phyloP scores from a whole-genome alignment of 2,797 vertebrate genomes.

The Eulemur mongoz region DNA sequence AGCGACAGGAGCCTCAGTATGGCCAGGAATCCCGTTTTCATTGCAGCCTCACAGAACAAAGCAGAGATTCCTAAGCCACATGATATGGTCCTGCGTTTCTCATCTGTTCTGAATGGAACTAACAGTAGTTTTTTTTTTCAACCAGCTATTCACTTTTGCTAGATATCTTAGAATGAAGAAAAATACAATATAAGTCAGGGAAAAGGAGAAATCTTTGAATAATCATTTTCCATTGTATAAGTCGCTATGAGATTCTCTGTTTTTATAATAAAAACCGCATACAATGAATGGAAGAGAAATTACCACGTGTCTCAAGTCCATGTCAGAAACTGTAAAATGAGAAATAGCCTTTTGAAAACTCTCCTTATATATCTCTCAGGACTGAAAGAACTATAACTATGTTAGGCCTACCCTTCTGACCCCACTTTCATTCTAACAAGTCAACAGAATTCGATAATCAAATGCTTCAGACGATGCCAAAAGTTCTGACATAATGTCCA shows the following conservation, averaged over 20 bases:
- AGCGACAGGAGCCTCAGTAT: not conserved
- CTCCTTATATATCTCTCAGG: not conserved
- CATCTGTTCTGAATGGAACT: not conserved
- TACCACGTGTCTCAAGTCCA: not conserved
- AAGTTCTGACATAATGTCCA: not conserved
- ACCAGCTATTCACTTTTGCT: not conserved
- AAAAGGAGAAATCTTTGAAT: not conserved
- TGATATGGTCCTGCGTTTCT: not conserved
- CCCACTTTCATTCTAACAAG: conserved; percentile 13
- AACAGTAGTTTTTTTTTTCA: not conserved
- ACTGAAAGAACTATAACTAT: not conserved
- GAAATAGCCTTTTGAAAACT: not conserved
- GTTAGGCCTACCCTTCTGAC: conserved; percentile 8
- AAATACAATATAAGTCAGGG: not conserved
- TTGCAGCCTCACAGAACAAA: not conserved
- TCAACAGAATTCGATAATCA: conserved; percentile 54
- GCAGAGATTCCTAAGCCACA: not conserved
- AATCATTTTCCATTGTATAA: conserved; percentile 28
- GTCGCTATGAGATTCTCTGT: not conserved
- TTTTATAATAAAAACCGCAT: conserved; percentile 23
- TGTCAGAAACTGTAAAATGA: conserved; percentile 31
- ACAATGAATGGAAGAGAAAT: not conserved
- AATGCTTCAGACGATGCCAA: not conserved
- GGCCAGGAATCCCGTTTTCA: not conserved
- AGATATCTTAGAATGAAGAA: not conserved